Evolutionary conservation across 2,888 invertebrate genomes (phyloP).

Genomic region (Icerya purchasi): DNA sequence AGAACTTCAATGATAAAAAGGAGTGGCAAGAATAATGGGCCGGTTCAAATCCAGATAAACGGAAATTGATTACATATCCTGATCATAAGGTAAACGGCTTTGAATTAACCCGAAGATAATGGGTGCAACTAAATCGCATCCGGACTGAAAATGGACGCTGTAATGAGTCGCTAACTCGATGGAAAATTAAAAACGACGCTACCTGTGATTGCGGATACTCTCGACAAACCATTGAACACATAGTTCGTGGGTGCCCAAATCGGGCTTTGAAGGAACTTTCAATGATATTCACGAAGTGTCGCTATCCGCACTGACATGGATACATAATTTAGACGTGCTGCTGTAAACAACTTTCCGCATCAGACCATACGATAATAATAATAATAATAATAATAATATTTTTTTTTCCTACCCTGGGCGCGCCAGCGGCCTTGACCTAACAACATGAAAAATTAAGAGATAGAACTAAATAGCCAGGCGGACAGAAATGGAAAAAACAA

Average conservation of each 20-base stretch:
- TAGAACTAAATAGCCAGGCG: too few species aligned
- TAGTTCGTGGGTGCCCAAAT: background rate
- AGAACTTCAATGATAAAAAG: background rate
- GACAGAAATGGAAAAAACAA: too few species aligned
- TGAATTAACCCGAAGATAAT: background rate
- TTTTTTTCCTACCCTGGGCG: too few species aligned
- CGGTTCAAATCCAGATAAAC: background rate
- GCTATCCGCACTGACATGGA: background rate
- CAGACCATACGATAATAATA: background rate
- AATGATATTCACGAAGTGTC: background rate
- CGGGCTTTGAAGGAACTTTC: background rate
- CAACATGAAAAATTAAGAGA: too few species aligned
- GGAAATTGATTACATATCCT: background rate
- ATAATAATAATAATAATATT: too few species aligned
- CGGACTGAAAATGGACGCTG: background rate
- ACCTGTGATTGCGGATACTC: background rate
- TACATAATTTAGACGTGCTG: background rate
- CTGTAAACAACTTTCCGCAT: background rate
- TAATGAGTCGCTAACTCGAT: background rate
- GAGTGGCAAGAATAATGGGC: background rate
- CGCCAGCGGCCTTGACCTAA: too few species aligned
- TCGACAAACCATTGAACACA: background rate
- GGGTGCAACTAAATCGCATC: background rate
- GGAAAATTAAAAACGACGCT: background rate
- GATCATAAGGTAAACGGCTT: background rate